phyloP scores from a whole-genome alignment of 1,140 invertebrate species.

The Tetraneura akinire region DNA sequence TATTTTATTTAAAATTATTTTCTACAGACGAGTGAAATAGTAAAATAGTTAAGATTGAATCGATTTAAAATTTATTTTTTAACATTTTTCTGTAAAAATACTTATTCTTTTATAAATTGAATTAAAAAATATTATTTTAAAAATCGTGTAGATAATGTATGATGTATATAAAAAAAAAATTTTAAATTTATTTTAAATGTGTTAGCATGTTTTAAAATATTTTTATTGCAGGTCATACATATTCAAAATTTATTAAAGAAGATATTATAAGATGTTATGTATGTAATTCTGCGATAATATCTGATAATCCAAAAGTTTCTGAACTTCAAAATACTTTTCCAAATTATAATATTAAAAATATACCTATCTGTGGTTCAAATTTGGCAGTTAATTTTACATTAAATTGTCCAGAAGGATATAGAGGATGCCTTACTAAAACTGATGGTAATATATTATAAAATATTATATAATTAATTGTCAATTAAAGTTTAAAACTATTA shows the following conservation, averaged over 20 bases:
- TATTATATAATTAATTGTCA: not conserved
- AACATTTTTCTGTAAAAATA: too few species aligned
- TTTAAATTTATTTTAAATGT: too few species aligned
- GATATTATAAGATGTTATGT: constrained; percentile 31
- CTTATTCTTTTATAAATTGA: too few species aligned
- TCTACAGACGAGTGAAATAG: too few species aligned
- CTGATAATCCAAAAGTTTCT: constrained; percentile 12
- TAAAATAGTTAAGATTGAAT: too few species aligned
- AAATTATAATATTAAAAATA: constrained; percentile 3
- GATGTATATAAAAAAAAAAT: too few species aligned
- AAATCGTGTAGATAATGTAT: not conserved
- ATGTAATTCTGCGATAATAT: not conserved
- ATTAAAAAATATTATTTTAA: not conserved
- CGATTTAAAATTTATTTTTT: too few species aligned
- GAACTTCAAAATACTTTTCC: constrained; percentile 12
- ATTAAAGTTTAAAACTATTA: too few species aligned
- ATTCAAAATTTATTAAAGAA: not conserved
- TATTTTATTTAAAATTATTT: too few species aligned
- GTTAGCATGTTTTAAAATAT: not conserved
- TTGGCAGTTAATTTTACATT: constrained; percentile 29
- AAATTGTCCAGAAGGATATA: constrained; percentile 53
- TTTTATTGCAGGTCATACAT: constrained; percentile 4
- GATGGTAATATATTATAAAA: too few species aligned
- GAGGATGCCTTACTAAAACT: constrained; percentile 54
- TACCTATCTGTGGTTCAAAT: constrained; percentile 39